phyloP scores from a whole-genome alignment of 2,797 vertebrate genomes.

The Masticophis lateralis region DNA sequence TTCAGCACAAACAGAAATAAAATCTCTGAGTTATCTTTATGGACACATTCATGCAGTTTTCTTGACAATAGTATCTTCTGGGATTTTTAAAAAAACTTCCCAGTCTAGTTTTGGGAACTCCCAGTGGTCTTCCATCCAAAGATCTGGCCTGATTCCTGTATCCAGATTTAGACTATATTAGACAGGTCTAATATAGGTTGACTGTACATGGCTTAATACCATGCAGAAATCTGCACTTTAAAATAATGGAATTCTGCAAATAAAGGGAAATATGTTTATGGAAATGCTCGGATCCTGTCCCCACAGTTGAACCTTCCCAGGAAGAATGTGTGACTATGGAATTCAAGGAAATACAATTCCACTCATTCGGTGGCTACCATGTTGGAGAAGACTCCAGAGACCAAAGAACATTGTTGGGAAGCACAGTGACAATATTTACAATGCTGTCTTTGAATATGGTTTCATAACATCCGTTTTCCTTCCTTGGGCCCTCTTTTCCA shows the following conservation, averaged over 20 bases:
- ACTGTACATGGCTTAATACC: neutral
- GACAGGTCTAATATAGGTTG: neutral
- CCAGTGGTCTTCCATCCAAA: neutral
- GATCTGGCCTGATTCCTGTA: neutral
- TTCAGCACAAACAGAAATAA: neutral
- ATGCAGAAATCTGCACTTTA: neutral
- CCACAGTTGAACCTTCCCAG: neutral
- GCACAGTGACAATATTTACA: neutral
- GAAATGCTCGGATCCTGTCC: neutral
- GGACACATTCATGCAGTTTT: neutral
- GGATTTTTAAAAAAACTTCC: neutral
- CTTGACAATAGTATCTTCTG: neutral
- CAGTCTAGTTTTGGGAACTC: neutral
- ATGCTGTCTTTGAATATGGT: neutral
- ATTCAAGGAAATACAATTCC: neutral
- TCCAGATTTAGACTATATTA: neutral
- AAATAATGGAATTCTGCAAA: neutral
- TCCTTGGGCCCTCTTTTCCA: neutral
- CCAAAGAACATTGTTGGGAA: neutral
- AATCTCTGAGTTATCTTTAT: neutral
- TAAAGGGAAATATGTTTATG: neutral
- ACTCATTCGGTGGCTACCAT: neutral
- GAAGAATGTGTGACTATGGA: neutral
- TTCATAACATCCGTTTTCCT: neutral
- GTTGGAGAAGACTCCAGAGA: neutral